Conservation (phyloP, 2,888 invertebrate genomes). For the Dendrolimus houi region DNA sequence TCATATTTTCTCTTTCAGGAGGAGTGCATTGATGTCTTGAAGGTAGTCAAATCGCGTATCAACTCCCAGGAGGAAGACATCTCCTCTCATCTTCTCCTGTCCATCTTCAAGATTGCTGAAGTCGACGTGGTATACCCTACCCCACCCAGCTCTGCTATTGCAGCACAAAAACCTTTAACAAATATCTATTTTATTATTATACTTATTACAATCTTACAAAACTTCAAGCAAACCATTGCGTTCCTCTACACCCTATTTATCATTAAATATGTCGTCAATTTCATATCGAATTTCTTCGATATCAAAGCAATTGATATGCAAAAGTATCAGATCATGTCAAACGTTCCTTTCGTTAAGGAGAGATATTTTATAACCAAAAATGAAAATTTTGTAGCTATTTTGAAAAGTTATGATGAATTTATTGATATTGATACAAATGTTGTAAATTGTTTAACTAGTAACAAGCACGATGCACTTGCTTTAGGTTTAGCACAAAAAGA, state of each 20-base stretch:
- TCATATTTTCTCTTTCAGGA: slow-evolving; percentile 76
- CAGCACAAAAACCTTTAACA: slow-evolving; percentile 35
- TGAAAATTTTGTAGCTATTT: slow-evolving; percentile 58
- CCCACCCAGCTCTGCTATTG: slow-evolving; percentile 74
- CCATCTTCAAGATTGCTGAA: slow-evolving; percentile 95
- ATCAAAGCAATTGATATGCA: slow-evolving; percentile 15
- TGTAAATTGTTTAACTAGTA: slow-evolving; percentile 34
- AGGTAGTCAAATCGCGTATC: slow-evolving; percentile 88
- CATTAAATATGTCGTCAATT: slow-evolving; percentile 48
- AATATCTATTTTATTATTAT: slow-evolving; percentile 44
- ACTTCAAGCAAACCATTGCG: slow-evolving; percentile 30
- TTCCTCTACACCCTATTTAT: slow-evolving; percentile 19
- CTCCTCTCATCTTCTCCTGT: slow-evolving; percentile 89
- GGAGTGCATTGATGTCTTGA: slow-evolving; percentile 88
- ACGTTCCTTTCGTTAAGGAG: slow-evolving; percentile 44
- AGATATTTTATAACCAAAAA: slow-evolving; percentile 50
- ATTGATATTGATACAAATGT: slow-evolving; percentile 46
- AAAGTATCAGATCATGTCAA: slow-evolving; percentile 10
- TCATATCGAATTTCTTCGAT: slow-evolving; percentile 54
- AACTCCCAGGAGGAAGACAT: slow-evolving; percentile 90
- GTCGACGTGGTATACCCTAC: slow-evolving; percentile 89
- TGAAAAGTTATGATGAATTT: slow-evolving; percentile 61
- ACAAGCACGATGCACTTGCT: slow-evolving; percentile 63
- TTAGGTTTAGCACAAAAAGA: slow-evolving; percentile 56
- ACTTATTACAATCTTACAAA: slow-evolving; percentile 41